These are phyloP conservation scores for Catostylus mosaicus DNA, from an alignment of 30 jellyfish, hydroid and myxozoan species.

Conservation along the genomic window DNA sequence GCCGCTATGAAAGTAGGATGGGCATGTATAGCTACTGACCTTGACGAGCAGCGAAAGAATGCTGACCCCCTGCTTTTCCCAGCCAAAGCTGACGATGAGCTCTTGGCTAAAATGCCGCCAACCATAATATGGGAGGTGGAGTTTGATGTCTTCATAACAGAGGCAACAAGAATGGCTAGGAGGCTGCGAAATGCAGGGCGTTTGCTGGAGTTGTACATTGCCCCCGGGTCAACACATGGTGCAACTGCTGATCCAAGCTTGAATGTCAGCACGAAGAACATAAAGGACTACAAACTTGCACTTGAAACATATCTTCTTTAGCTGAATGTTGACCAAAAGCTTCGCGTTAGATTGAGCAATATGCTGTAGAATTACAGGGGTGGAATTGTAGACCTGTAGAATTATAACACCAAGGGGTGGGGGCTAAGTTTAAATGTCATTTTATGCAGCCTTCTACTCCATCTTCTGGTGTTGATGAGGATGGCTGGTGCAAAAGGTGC, in stretches of 20 bases:
- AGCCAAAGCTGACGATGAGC: slow-evolving; percentile 35
- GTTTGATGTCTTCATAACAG: slow-evolving; percentile 29
- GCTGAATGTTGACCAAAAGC: no score
- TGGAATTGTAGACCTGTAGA: no score
- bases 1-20: slow-evolving; percentile 11
- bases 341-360: no score
- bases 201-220: slow-evolving; percentile 29
- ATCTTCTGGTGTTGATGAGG: no score
- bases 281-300: slow-evolving; percentile 9
- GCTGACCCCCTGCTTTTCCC: slow-evolving; percentile 57
- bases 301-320: slow-evolving; percentile 11
- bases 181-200: slow-evolving; percentile 57
- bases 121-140: slow-evolving; percentile 38
- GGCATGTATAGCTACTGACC: slow-evolving; percentile 39
- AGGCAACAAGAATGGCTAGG: slow-evolving; percentile 46
- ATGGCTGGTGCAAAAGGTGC: no score
- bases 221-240: slow-evolving; percentile 25
- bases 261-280: not conserved
- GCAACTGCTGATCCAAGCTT: not conserved
- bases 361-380: no score
- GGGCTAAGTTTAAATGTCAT: no score
- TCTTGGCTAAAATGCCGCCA: slow-evolving; percentile 43
- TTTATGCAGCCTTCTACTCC: no score
- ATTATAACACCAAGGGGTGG: no score
- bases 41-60: slow-evolving; percentile 34